Conservation (phyloP, 2,797 vertebrate genomes). For the Ibycter americanus region DNA sequence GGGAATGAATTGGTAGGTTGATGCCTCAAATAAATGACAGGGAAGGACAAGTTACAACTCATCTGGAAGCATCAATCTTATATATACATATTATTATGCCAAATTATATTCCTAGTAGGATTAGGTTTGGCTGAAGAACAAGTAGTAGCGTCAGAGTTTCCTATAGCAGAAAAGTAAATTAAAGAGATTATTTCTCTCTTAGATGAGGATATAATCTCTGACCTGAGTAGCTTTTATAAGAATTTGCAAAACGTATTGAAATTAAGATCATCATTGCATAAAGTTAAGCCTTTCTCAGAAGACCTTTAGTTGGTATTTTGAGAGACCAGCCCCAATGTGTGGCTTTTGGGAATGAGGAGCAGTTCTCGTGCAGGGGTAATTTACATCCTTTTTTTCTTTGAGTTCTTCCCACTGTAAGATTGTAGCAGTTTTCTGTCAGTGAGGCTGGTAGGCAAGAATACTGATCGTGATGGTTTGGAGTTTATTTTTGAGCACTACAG, state of each 20-base stretch:
- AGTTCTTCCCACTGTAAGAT: background rate
- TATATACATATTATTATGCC: background rate
- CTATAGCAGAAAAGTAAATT: background rate
- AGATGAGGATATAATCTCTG: background rate
- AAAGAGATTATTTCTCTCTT: background rate
- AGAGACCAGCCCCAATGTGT: background rate
- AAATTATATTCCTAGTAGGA: conserved; percentile 50
- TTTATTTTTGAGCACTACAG: background rate
- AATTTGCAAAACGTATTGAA: background rate
- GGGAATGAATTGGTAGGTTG: conserved; percentile 21
- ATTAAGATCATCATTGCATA: background rate
- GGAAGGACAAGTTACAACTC: conserved; percentile 48
- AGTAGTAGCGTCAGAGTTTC: background rate
- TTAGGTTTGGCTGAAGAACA: conserved; percentile 52
- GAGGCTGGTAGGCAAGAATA: background rate
- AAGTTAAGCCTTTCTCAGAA: background rate
- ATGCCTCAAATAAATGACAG: conserved; percentile 29
- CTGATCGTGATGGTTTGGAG: background rate
- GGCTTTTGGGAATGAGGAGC: background rate
- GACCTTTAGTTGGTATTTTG: background rate
- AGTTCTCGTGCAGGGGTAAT: background rate
- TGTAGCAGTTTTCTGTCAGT: background rate
- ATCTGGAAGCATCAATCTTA: conserved; percentile 39
- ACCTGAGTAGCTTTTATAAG: background rate
- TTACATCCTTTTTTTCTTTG: background rate